Percentiles rank a stretch among this genome's conserved stretches.
Evolutionary conservation across 2,113 vertebrate genomes (phyloP).

Genomic region (Gila orcuttii): DNA sequence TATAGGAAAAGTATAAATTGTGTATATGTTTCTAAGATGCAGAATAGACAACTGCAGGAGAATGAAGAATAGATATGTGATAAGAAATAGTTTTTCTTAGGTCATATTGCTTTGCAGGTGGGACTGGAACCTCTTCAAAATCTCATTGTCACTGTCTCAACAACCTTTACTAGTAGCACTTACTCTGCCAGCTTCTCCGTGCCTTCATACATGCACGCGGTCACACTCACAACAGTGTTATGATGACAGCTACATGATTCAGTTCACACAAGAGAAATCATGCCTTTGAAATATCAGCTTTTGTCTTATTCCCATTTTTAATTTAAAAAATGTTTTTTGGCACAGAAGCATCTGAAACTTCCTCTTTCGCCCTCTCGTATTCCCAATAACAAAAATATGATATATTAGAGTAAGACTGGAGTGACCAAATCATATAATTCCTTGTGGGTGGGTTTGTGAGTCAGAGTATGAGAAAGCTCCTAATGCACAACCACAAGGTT

Average conservation of each 20-base stretch:
- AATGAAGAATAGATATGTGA: slow-evolving; percentile 11
- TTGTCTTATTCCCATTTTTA: background rate
- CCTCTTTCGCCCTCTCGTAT: background rate
- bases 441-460: slow-evolving; percentile 3
- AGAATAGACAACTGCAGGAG: background rate
- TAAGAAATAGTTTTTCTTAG: background rate
- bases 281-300: slow-evolving; percentile 20
- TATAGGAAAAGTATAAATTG: background rate
- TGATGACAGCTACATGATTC: background rate
- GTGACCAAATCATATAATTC: background rate
- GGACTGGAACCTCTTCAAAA: slow-evolving; percentile 57
- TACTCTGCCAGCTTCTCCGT: slow-evolving; percentile 49
- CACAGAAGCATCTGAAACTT: slow-evolving; percentile 32
- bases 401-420: background rate
- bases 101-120: slow-evolving; percentile 38
- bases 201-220: slow-evolving; percentile 53
- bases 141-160: background rate
- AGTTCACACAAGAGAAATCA: slow-evolving; percentile 5
- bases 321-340: background rate
- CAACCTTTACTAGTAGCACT: slow-evolving; percentile 37
- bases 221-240: slow-evolving; percentile 9
- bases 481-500: slow-evolving; percentile 37
- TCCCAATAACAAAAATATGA: background rate
- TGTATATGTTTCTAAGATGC: slow-evolving; percentile 21
- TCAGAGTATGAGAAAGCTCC: slow-evolving; percentile 11